Conservation (phyloP, 2,113 vertebrate species). For the Eretmochelys imbricata region DNA sequence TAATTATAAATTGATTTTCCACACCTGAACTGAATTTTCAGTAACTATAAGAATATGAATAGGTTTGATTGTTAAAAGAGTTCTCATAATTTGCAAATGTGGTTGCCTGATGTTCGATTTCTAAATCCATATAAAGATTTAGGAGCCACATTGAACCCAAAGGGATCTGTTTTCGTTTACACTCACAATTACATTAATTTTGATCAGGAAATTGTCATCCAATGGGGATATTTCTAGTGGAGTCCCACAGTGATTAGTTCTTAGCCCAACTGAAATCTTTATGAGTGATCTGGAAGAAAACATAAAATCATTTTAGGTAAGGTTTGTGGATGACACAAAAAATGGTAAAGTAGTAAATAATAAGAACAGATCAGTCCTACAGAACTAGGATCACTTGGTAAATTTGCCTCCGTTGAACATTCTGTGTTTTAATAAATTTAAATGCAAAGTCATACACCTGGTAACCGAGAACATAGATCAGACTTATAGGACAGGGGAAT, state of each 20-base stretch:
- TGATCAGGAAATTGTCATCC: background rate
- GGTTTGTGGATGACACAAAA: background rate
- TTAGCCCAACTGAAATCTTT: background rate
- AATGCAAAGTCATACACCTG: background rate
- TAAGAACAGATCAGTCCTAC: background rate
- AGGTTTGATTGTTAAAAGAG: background rate
- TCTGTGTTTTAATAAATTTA: accelerated
- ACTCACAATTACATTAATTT: background rate
- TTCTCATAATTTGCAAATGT: background rate
- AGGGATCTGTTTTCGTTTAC: background rate
- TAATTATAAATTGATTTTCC: background rate
- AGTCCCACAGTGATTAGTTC: background rate
- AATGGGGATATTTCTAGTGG: background rate
- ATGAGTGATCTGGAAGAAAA: background rate
- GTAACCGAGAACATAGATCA: background rate
- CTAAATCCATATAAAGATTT: background rate
- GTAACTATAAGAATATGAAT: background rate
- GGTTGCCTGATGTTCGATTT: background rate
- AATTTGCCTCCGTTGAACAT: background rate
- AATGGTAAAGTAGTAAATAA: background rate
- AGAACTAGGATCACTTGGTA: background rate
- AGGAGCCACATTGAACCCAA: background rate
- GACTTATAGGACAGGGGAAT: background rate
- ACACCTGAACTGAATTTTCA: background rate
- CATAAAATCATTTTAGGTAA: background rate